Evolutionary conservation across 2,888 invertebrate species (phyloP), one percentile per base, ranked within the genome.

Genomic region (Megastigmus dorsalis): DNA sequence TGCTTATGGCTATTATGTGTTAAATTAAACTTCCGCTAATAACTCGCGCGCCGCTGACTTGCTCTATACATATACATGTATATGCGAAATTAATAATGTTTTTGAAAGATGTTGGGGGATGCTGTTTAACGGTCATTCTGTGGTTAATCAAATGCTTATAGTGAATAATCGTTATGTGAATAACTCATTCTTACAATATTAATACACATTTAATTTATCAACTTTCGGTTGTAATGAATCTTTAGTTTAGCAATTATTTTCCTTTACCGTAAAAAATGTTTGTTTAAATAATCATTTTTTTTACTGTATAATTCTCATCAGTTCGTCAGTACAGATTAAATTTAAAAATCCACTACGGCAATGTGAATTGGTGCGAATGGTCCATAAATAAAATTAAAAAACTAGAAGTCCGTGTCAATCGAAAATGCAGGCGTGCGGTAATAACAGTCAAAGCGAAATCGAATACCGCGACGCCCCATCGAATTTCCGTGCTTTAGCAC

Each of bases 401-500:
- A 38, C 23, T 23, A 33, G 4, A 36, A 57, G 18, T 23, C 15
- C 30, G 10, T 48, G 55, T 23, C 69, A 30, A 38, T 30, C 30
- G 26, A 30, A 52, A n/a, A n/a, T n/a, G 48, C 38, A 63, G 63
- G 48, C 55, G 26, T n/a, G n/a, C 55, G 55, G 26, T 55, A 55
- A 71, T 63, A 71, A 55, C 45, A 55, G 36, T 38, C 54, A 36
- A 55, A 43, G n/a, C 45, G 55, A 52, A 70, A 62, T 70, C 43
- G 69, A 62, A n/a, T n/a, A n/a, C n/a, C n/a, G 52, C 43, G 69
- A 23, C 57, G 36, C 48, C 20, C 15, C 62, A 70, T 70, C 70
- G 33, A 70, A 70, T 54, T 62, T 70, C 62, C 54, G 50, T 62
- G 62, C 70, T 52, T 38, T 33, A n/a, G 30, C 43, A 41, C 30